Conservation (phyloP, 2,797 vertebrate species). For the Hozukius guyotensis region DNA sequence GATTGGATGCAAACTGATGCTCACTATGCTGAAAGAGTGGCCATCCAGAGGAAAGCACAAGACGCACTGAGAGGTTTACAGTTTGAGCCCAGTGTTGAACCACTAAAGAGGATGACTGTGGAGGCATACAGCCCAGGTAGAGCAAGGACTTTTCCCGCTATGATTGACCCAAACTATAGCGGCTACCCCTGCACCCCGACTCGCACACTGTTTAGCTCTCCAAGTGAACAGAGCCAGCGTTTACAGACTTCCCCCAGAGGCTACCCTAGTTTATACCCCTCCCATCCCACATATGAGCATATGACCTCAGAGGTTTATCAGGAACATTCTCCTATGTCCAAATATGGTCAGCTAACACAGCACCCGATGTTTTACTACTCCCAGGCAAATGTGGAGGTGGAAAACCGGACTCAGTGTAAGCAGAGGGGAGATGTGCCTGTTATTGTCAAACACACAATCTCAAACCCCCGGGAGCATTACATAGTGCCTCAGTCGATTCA, state of each 20-base stretch:
- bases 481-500: constrained; percentile 59
- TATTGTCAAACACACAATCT: constrained; percentile 61
- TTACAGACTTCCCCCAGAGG: constrained; percentile 72
- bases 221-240: constrained; percentile 70
- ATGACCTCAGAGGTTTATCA: constrained; percentile 78
- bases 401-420: constrained; percentile 70
- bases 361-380: constrained; percentile 81
- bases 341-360: constrained; percentile 81
- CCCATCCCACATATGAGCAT: constrained; percentile 77
- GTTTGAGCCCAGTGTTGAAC: constrained; percentile 61
- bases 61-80: constrained; percentile 65
- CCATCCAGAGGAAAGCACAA: constrained; percentile 67
- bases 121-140: constrained; percentile 67
- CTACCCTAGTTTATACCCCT: constrained; percentile 68
- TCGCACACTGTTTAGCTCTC: constrained; percentile 61
- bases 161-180: constrained; percentile 76
- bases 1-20: constrained; percentile 67
- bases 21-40: constrained; percentile 57
- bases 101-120: constrained; percentile 60
- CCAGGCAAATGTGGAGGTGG: constrained; percentile 64
- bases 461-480: constrained; percentile 65
- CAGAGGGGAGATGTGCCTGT: constrained; percentile 66
- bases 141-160: constrained; percentile 48
- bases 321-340: constrained; percentile 76
- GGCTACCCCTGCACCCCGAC: constrained; percentile 66